Evolutionary conservation across 1,140 invertebrate genomes (phyloP).

Genomic region (Eubasilissa regina): DNA sequence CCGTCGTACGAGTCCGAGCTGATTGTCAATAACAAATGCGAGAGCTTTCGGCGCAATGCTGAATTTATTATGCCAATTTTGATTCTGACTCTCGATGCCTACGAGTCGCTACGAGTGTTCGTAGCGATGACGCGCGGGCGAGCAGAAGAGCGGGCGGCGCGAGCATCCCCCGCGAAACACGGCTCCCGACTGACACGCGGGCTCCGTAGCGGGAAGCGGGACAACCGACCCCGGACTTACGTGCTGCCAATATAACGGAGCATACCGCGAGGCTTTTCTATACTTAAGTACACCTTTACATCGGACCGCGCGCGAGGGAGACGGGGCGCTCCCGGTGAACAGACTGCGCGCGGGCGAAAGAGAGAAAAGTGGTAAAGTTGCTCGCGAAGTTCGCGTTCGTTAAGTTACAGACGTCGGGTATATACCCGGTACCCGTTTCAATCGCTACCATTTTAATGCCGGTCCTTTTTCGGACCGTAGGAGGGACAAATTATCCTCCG

Average conservation of each 20-base stretch:
- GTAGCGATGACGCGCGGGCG: not conserved
- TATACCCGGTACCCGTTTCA: constrained; percentile 38
- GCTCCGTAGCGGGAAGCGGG: not conserved
- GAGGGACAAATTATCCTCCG: constrained; percentile 32
- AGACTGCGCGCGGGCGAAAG: constrained; percentile 16
- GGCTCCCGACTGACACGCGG: constrained; percentile 55
- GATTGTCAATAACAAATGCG: too few species aligned
- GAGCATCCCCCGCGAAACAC: constrained; percentile 41
- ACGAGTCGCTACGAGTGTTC: constrained; percentile 21
- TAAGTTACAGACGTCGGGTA: constrained; percentile 21
- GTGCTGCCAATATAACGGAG: constrained; percentile 35
- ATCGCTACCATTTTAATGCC: constrained; percentile 42
- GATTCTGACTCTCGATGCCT: not conserved
- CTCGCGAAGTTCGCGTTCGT: constrained; percentile 26
- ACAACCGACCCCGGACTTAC: constrained; percentile 43
- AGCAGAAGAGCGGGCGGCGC: constrained; percentile 33
- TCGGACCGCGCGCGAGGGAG: constrained; percentile 36
- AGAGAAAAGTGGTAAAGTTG: constrained; percentile 46
- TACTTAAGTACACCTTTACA: constrained; percentile 36
- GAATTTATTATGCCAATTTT: too few species aligned
- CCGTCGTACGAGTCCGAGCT: too few species aligned
- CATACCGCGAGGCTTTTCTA: not conserved
- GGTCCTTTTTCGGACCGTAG: constrained; percentile 43
- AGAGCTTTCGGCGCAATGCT: too few species aligned
- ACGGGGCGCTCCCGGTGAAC: not conserved